These are phyloP conservation scores for Enteromius fasciolatus DNA, from an alignment of 2,797 vertebrate genomes.

Conservation along the genomic window DNA sequence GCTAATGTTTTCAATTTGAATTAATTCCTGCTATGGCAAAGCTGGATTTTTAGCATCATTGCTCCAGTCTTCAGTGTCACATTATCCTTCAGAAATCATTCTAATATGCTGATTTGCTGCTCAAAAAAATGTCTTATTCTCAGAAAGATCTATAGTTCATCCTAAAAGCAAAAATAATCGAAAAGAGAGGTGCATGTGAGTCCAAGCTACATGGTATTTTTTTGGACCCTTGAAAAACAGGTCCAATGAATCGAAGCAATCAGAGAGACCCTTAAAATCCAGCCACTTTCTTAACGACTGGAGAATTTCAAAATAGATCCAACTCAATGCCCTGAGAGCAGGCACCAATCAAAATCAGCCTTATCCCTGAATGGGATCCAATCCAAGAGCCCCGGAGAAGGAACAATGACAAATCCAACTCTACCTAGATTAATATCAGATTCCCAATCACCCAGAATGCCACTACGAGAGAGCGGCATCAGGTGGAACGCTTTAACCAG, in stretches of 20 bases:
- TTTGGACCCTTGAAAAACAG: conserved; percentile 11
- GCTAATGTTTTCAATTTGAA: neutral
- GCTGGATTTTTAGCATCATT: neutral
- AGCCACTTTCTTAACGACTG: conserved; percentile 39
- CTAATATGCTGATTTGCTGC: neutral
- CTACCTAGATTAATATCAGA: conserved; percentile 51
- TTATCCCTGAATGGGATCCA: conserved; percentile 41
- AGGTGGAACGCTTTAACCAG: conserved; percentile 26
- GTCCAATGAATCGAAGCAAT: conserved; percentile 29
- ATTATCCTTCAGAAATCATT: neutral
- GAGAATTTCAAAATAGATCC: conserved; percentile 11
- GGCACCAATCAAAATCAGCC: conserved; percentile 41
- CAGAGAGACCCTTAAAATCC: conserved; percentile 26
- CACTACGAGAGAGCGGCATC: conserved; percentile 21
- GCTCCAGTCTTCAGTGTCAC: neutral
- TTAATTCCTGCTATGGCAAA: neutral
- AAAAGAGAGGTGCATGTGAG: neutral
- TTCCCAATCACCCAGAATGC: conserved; percentile 34
- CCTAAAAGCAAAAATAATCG: neutral
- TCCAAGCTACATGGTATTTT: conserved; percentile 10
- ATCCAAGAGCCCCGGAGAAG: conserved; percentile 21
- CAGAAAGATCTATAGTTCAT: neutral
- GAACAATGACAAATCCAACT: conserved; percentile 44
- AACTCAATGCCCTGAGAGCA: neutral
- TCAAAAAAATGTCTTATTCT: neutral